A percentile compares a stretch with the other conserved stretches of the same genome.
phyloP scores from a whole-genome alignment of 64 coral and sea anemone species.

The Cladopsammia gracilis region DNA sequence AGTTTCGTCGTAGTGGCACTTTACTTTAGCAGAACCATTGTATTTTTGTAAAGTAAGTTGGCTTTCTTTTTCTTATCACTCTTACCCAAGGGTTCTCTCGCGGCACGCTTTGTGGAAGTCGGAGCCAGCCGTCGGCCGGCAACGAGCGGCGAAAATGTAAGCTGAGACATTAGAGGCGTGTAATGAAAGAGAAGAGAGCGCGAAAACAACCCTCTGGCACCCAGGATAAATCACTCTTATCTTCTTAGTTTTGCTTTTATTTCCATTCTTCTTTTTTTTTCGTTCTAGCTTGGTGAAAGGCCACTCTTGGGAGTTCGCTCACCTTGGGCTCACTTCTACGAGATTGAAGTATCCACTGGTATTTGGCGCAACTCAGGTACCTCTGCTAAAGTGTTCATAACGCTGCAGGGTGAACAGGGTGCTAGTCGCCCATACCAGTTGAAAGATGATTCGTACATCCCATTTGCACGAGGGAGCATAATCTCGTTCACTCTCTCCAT shows the following conservation, averaged over 20 bases:
- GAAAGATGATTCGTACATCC: conserved; percentile 9
- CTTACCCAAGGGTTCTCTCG: too few species aligned
- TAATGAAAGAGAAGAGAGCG: too few species aligned
- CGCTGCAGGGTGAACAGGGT: conserved; percentile 5
- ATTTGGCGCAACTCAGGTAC: conserved; percentile 59
- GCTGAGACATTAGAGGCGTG: too few species aligned
- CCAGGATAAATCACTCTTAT: neutral
- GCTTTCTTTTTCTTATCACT: too few species aligned
- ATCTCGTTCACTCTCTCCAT: conserved; percentile 35
- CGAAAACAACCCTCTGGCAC: too few species aligned
- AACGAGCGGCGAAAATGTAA: too few species aligned
- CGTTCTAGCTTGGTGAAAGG: conserved; percentile 37
- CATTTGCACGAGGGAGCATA: conserved; percentile 58
- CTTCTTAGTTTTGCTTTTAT: neutral
- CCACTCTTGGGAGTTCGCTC: conserved; percentile 22
- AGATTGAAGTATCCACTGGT: conserved; percentile 49
- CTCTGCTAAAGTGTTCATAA: conserved; percentile 35
- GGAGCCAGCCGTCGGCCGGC: too few species aligned
- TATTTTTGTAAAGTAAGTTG: too few species aligned
- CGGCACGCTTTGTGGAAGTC: too few species aligned
- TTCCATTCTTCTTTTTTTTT: neutral
- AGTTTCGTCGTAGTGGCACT: too few species aligned
- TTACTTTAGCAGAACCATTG: too few species aligned
- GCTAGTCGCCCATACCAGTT: conserved; percentile 29
- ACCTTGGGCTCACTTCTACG: conserved; percentile 28